Conservation (phyloP, 1,140 invertebrate species). For the Neodiprion fabricii region DNA sequence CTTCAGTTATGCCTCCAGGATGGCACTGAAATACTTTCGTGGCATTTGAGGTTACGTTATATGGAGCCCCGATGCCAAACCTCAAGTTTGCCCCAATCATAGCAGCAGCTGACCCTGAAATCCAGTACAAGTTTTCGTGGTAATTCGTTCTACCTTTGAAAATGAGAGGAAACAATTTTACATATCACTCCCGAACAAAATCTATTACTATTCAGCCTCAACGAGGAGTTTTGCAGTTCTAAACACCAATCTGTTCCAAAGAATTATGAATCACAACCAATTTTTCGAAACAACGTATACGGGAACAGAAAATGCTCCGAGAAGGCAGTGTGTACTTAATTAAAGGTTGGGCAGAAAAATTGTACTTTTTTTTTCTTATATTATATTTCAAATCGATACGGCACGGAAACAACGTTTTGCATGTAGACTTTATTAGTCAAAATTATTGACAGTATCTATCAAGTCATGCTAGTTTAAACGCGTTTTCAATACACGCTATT, state of each 20-base stretch:
- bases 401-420: too few relatives aligned
- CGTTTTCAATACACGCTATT: too few relatives aligned
- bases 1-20: constrained; percentile 80
- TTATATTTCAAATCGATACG: background rate
- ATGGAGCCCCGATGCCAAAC: constrained; percentile 71
- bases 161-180: background rate
- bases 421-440: too few relatives aligned
- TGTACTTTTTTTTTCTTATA: background rate
- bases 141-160: too few relatives aligned
- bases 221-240: too few relatives aligned
- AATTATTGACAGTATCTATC: too few relatives aligned
- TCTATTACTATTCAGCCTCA: background rate
- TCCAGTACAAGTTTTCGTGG: constrained; percentile 17
- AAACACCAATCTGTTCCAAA: too few relatives aligned
- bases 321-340: background rate
- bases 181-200: background rate
- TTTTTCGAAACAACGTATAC: background rate
- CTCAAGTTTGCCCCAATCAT: constrained; percentile 81
- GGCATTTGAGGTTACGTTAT: constrained; percentile 72
- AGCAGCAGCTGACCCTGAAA: constrained; percentile 70
- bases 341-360: background rate
- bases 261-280: too few relatives aligned
- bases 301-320: too few relatives aligned
- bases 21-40: constrained; percentile 78
- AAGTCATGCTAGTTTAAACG: too few relatives aligned